Conservation (phyloP, 2,888 invertebrate genomes). For the Agrotis exclamationis region DNA sequence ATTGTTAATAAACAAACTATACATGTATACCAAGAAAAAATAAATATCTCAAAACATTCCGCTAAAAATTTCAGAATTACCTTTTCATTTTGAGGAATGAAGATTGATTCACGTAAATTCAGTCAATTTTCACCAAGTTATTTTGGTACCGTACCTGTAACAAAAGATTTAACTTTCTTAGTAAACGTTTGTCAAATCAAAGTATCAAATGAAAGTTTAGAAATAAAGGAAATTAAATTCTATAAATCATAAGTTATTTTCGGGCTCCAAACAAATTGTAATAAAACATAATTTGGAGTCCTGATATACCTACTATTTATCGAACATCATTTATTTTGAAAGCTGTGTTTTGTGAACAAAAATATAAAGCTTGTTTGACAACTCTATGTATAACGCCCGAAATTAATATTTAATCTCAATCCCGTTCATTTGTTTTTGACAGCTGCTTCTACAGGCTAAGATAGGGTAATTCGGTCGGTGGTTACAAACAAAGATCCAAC, state of each 20-base stretch:
- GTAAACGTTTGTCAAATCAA: conserved; percentile 28
- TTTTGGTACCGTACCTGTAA: conserved; percentile 59
- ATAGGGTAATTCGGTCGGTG: too few species aligned
- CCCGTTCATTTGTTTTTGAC: too few species aligned
- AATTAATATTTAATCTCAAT: too few species aligned
- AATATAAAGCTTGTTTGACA: not conserved
- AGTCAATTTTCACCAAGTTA: conserved; percentile 27
- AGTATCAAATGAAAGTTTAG: conserved; percentile 17
- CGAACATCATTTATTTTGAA: conserved; percentile 23
- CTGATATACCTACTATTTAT: conserved; percentile 16
- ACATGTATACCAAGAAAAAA: not conserved
- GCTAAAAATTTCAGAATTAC: not conserved
- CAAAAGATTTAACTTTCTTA: conserved; percentile 55
- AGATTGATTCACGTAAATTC: conserved; percentile 13
- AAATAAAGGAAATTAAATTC: conserved; percentile 43
- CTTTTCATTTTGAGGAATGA: conserved; percentile 16
- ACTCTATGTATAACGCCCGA: too few species aligned
- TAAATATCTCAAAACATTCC: not conserved
- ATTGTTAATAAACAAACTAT: not conserved
- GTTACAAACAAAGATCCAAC: too few species aligned
- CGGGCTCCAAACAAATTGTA: conserved; percentile 27
- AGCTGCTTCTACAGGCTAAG: too few species aligned
- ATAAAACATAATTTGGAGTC: conserved; percentile 36
- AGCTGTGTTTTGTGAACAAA: conserved; percentile 10
- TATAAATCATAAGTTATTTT: conserved; percentile 37